phyloP scores from a whole-genome alignment of 1,140 invertebrate species.

The Limonius californicus region DNA sequence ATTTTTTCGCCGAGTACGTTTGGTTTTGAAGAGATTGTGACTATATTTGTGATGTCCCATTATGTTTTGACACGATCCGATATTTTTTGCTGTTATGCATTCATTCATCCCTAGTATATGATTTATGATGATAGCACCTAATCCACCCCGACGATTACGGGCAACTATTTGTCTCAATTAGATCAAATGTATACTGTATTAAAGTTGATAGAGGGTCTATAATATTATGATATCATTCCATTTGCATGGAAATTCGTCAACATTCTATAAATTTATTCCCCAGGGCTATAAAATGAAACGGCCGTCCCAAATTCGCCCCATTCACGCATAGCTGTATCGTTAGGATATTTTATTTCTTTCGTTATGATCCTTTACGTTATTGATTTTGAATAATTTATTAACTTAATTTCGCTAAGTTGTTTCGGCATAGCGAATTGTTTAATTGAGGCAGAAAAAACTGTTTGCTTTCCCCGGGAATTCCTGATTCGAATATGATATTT shows the following conservation, averaged over 20 bases:
- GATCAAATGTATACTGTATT: constrained; percentile 20
- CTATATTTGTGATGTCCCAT: background rate
- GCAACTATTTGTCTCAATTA: constrained; percentile 26
- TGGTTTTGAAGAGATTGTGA: no score
- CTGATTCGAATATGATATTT: background rate
- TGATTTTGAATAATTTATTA: constrained; percentile 23
- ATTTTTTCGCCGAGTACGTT: no score
- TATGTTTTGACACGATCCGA: background rate
- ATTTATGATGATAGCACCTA: constrained; percentile 4
- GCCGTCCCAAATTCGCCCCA: constrained; percentile 24
- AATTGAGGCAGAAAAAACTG: background rate
- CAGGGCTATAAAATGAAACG: constrained; percentile 25
- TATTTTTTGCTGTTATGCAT: background rate
- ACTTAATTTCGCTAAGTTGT: constrained; percentile 11
- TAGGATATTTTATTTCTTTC: constrained; percentile 26
- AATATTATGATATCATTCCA: constrained; percentile 31
- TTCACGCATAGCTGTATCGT: constrained; percentile 24
- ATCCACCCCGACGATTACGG: constrained; percentile 18
- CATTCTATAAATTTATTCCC: constrained; percentile 32
- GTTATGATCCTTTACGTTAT: constrained; percentile 28
- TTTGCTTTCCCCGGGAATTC: background rate
- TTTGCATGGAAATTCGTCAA: constrained; percentile 36
- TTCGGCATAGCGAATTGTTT: constrained; percentile 3
- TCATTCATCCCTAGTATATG: background rate
- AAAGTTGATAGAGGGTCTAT: constrained; percentile 21